These are phyloP conservation scores for Gallirallus australis DNA, from an alignment of 2,797 vertebrate genomes.

Conservation along the genomic window DNA sequence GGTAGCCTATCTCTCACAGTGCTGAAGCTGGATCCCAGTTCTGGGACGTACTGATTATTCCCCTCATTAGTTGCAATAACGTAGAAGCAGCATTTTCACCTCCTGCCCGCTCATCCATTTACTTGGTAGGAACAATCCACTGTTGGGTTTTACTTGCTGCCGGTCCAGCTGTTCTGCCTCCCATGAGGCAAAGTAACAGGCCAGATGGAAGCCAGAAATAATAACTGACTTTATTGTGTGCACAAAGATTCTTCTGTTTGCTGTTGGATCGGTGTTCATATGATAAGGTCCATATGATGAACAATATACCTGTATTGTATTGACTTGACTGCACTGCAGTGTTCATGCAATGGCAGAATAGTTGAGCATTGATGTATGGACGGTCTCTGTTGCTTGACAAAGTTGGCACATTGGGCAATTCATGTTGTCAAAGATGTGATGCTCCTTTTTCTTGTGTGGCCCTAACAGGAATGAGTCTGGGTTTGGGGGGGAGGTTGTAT, in stretches of 20 bases:
- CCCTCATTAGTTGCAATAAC: background rate
- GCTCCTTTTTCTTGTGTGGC: background rate
- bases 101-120: background rate
- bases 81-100: background rate
- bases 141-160: background rate
- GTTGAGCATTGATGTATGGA: background rate
- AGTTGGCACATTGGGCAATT: rapidly evolving
- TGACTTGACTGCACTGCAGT: background rate
- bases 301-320: background rate
- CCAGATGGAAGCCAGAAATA: conserved; percentile 27
- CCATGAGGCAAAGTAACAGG: background rate
- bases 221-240: background rate
- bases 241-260: conserved; percentile 31
- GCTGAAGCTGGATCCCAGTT: background rate
- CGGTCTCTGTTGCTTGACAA: background rate
- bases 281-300: background rate
- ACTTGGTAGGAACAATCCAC: background rate
- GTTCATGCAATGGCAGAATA: background rate
- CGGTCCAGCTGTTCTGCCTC: conserved; percentile 31
- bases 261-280: background rate
- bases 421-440: rapidly evolving
- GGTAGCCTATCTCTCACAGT: background rate
- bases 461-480: background rate
- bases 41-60: background rate
- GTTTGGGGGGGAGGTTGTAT: background rate